phyloP scores from a whole-genome alignment of 2,888 invertebrate genomes.

The Gymnosoma rotundatum region DNA sequence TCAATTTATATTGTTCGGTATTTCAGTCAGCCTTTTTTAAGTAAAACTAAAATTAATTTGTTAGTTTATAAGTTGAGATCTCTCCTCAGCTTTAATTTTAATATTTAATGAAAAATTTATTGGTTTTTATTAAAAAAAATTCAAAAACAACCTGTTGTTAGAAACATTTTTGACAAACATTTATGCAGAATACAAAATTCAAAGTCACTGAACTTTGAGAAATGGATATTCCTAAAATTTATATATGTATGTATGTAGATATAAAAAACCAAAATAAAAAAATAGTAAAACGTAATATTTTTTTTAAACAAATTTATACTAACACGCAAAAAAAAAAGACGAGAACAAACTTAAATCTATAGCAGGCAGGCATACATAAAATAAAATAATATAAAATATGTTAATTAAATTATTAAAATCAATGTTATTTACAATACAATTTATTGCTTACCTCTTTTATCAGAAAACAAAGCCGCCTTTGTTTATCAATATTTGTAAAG shows the following conservation, averaged over 20 bases:
- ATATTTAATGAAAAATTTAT: constrained; percentile 59
- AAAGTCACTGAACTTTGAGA: constrained; percentile 56
- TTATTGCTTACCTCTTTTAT: neutral
- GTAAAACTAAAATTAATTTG: too few relatives aligned
- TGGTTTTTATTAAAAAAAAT: constrained; percentile 17
- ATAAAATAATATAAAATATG: constrained; percentile 50
- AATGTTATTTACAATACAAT: constrained; percentile 49
- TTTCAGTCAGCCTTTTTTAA: too few relatives aligned
- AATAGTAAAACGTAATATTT: neutral
- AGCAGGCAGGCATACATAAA: neutral
- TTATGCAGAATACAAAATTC: neutral
- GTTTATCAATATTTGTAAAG: neutral
- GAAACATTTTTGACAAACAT: neutral
- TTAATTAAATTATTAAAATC: constrained; percentile 63
- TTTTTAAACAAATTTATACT: constrained; percentile 6
- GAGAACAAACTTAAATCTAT: constrained; percentile 5
- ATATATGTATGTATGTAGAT: too few relatives aligned
- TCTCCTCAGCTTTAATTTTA: constrained; percentile 37
- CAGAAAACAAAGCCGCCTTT: neutral
- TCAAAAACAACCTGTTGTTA: constrained; percentile 50
- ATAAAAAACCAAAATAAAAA: neutral
- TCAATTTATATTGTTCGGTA: too few relatives aligned
- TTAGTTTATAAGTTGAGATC: too few relatives aligned
- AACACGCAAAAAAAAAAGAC: too few relatives aligned
- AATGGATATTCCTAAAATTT: neutral